Conservation (phyloP, 2,888 invertebrate genomes). For the Yponomeuta evonymella region DNA sequence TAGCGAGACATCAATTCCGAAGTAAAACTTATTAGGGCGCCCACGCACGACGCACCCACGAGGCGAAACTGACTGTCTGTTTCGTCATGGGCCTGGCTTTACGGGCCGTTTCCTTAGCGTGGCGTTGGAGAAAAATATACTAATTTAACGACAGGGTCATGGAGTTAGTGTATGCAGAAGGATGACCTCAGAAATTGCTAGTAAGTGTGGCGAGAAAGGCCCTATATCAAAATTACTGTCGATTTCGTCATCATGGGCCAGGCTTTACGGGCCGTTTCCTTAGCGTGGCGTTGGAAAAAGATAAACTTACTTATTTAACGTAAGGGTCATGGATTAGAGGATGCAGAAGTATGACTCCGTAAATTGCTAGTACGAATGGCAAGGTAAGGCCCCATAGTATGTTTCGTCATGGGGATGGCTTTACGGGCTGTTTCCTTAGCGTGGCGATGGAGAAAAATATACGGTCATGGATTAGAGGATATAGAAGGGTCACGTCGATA, state of each 20-base stretch:
- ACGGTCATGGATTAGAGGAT: neutral
- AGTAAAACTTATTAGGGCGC: neutral
- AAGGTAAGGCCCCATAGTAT: no score
- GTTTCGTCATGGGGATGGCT: neutral
- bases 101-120: neutral
- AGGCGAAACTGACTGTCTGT: neutral
- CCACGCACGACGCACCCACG: neutral
- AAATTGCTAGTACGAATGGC: no score
- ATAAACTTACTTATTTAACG: neutral
- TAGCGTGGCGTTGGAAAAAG: neutral
- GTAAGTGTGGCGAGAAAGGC: no score
- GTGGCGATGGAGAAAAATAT: neutral
- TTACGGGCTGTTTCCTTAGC: neutral
- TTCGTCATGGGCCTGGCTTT: neutral
- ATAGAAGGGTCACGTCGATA: neutral
- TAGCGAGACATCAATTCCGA: neutral
- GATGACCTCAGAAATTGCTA: neutral
- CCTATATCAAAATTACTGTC: no score
- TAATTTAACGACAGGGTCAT: neutral
- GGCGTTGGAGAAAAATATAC: neutral
- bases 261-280: neutral
- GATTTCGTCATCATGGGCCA: neutral
- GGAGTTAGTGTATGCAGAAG: neutral
- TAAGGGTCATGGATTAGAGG: neutral
- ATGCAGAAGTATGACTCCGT: neutral